These are phyloP conservation scores for Otus sunia DNA, from an alignment of 2,113 vertebrate genomes.

Conservation along the genomic window DNA sequence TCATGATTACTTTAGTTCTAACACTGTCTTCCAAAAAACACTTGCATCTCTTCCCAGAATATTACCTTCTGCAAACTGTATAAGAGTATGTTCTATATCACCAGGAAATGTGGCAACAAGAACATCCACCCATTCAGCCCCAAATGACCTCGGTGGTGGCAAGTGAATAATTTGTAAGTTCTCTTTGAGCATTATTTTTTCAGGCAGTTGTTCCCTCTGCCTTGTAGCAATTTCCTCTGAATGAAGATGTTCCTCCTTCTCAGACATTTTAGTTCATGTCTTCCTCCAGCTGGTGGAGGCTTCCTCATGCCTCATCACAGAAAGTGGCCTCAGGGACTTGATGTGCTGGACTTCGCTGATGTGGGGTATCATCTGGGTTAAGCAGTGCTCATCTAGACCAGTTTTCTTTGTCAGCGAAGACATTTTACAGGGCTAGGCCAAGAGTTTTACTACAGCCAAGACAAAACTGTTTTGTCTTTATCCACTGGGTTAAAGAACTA, in stretches of 20 bases:
- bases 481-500: not conserved
- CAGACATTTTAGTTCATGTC: not conserved
- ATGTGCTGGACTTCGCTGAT: not conserved
- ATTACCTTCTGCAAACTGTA: not conserved
- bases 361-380: not conserved
- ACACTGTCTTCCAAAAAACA: not conserved
- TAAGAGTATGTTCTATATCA: not conserved
- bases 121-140: not conserved
- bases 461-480: not conserved
- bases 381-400: not conserved
- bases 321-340: not conserved
- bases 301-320: not conserved
- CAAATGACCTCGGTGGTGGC: not conserved
- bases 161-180: not conserved
- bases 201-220: not conserved
- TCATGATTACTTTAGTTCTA: not conserved
- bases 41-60: not conserved
- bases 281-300: not conserved
- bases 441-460: not conserved
- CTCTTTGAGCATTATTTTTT: not conserved
- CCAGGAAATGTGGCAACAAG: not conserved
- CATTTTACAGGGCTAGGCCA: not conserved
- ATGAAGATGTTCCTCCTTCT: not conserved
- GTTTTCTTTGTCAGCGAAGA: not conserved
- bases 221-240: not conserved